Base-by-base conservation (phyloP, 2,888 invertebrate species). In the Erannis defoliaria region DNA sequence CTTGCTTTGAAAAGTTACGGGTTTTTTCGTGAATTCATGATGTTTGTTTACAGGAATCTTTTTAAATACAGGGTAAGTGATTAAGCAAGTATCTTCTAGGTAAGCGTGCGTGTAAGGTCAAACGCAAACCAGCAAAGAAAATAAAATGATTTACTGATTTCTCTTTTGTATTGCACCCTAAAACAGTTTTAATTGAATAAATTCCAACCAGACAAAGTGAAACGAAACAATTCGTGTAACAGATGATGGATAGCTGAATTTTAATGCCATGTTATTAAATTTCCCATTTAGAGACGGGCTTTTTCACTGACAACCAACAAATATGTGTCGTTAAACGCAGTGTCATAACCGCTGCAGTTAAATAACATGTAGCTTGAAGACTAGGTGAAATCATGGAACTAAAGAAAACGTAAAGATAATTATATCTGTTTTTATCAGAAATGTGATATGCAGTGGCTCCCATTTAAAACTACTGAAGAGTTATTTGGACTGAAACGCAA, bases 131-230 rank as follows among this genome's bases (percentile, higher is more conserved):
- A 8, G 26, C 6, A 6, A 5, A 26, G 26, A 8, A 6, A 26
- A 26, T 8, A 8, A 26, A 0, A 6, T 26, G 26, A 26, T 26
- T 43, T 43, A 59, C 48, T 35, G 54, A 16, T 8, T 37, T 6
- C 10, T 3, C 10, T 31, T 18, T 57, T 43, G 40, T 59, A 55
- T 45, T 57, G 60, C 54, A 60, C 51, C 23, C 23, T 46, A 60
- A 64, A 53, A 38, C 54, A 43, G 60, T 56, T 64, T 66, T 66
- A 70, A 67, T 66, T 70, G 53, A 67, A 70, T 60, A 57, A 62
- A 64, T 66, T 65, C 64, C 49, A 50, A 5, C n/a, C 53, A 62
- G 63, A 55, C 63, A 54, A 63, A 57, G 46, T 62, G 57, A 54
- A 55, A 60, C 55, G 45, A 55, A 65, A 66, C 61, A 69, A 63